Percentiles rank a stretch among this genome's conserved stretches.
phyloP scores from a whole-genome alignment of 2,888 invertebrate species.

The Balanococcus diminutus region DNA sequence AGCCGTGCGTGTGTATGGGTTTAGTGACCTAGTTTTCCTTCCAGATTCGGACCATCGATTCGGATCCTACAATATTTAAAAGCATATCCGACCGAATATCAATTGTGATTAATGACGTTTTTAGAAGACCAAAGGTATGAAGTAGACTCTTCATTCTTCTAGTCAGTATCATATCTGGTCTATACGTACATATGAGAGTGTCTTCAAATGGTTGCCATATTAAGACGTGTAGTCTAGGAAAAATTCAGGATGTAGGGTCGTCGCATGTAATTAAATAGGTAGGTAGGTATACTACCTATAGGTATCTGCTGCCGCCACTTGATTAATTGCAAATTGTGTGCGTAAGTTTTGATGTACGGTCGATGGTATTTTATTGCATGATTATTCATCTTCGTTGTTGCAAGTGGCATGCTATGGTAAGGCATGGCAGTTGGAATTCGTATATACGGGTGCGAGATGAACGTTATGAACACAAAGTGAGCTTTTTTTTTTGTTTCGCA shows the following conservation, averaged over 20 bases:
- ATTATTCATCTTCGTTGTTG: neutral
- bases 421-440: conserved; percentile 13
- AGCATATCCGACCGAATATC: conserved; percentile 27
- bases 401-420: too few relatives aligned
- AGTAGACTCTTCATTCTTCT: neutral
- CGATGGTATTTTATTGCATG: neutral
- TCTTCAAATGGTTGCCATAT: too few relatives aligned
- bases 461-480: neutral
- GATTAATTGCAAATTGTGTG: neutral
- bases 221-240: neutral
- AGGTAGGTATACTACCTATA: neutral
- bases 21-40: conserved; percentile 39
- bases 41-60: conserved; percentile 31
- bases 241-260: neutral
- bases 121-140: neutral
- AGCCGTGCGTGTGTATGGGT: conserved; percentile 25
- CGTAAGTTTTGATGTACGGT: neutral
- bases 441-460: neutral
- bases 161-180: neutral
- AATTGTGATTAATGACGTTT: conserved; percentile 44
- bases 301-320: neutral
- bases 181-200: neutral
- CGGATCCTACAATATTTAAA: conserved; percentile 14
- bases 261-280: neutral
- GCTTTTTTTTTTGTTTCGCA: neutral